phyloP scores from a whole-genome alignment of 2,888 invertebrate species.

The Caenorhabditis afra region DNA sequence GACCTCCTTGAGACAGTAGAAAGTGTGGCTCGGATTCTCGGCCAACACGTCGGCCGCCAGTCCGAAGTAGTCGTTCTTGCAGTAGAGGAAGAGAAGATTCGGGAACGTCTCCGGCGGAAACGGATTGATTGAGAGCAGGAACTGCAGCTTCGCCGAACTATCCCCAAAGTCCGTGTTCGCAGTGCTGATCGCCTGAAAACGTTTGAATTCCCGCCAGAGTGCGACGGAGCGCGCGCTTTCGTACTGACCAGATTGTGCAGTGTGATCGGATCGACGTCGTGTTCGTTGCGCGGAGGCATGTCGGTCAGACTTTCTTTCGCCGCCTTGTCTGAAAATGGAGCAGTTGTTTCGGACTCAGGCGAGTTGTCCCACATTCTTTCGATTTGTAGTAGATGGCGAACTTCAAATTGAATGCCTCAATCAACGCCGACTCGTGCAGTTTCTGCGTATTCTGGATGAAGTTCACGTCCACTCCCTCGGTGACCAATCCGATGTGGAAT shows the following conservation, averaged over 20 bases:
- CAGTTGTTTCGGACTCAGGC: background rate
- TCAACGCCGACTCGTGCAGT: constrained; percentile 94
- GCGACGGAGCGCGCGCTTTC: background rate
- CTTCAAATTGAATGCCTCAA: constrained; percentile 98
- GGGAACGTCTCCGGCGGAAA: constrained; percentile 98
- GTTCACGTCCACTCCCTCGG: constrained; percentile 87
- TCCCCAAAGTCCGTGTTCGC: constrained; percentile 86
- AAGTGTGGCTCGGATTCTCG: constrained; percentile 95
- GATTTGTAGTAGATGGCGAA: constrained; percentile 97
- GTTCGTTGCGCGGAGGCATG: constrained; percentile 88
- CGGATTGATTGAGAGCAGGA: constrained; percentile 93
- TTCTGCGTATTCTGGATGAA: constrained; percentile 96
- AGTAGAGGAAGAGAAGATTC: constrained; percentile 93
- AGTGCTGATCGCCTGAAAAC: constrained; percentile 35
- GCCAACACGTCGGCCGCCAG: constrained; percentile 97
- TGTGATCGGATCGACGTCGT: constrained; percentile 97
- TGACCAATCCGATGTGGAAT: constrained; percentile 62
- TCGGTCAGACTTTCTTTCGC: constrained; percentile 82
- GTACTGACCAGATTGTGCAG: constrained; percentile 86
- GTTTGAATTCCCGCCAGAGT: background rate
- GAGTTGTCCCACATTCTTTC: constrained; percentile 85
- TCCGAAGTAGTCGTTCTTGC: constrained; percentile 97
- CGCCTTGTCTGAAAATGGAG: constrained; percentile 67
- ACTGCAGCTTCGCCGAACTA: constrained; percentile 94
- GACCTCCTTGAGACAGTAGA: constrained; percentile 84